A percentile compares a stretch with the other conserved stretches of the same genome.
These are phyloP conservation scores for Pteronotus mesoamericanus DNA, from an alignment of 2,797 vertebrate genomes.

Conservation along the genomic window DNA sequence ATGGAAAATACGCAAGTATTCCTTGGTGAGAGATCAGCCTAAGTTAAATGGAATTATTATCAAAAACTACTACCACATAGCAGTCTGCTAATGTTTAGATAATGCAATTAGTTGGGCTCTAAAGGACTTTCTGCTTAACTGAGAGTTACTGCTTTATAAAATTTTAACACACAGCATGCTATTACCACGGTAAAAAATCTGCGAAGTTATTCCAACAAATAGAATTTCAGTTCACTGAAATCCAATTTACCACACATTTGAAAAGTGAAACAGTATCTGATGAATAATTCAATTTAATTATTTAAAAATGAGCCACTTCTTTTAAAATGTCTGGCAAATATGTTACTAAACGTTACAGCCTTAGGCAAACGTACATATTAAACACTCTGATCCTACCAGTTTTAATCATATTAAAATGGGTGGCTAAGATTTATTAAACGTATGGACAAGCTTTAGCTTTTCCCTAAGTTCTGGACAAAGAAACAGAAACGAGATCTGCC, in stretches of 20 bases:
- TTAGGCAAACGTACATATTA: neutral
- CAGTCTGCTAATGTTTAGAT: conserved; percentile 15
- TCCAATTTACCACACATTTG: conserved; percentile 21
- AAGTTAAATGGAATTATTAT: conserved; percentile 24
- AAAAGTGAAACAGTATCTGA: conserved; percentile 37
- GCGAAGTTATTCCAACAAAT: conserved; percentile 39
- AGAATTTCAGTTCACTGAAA: conserved; percentile 20
- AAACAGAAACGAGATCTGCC: neutral
- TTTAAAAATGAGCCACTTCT: conserved; percentile 30
- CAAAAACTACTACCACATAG: conserved; percentile 18
- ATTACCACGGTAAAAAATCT: conserved; percentile 11
- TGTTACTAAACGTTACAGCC: neutral
- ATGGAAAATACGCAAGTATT: conserved; percentile 57
- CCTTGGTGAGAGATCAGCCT: neutral
- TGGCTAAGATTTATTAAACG: neutral
- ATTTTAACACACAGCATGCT: neutral
- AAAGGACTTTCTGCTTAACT: conserved; percentile 21
- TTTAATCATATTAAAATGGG: conserved; percentile 11
- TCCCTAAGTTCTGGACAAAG: neutral
- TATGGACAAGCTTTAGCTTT: neutral
- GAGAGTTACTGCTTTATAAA: neutral
- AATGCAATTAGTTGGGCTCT: conserved; percentile 35
- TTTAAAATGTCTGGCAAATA: neutral
- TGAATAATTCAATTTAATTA: neutral
- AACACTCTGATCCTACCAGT: neutral